These are phyloP conservation scores for Drosophila bocqueti DNA, from an alignment of 1,140 invertebrate genomes.

Conservation along the genomic window DNA sequence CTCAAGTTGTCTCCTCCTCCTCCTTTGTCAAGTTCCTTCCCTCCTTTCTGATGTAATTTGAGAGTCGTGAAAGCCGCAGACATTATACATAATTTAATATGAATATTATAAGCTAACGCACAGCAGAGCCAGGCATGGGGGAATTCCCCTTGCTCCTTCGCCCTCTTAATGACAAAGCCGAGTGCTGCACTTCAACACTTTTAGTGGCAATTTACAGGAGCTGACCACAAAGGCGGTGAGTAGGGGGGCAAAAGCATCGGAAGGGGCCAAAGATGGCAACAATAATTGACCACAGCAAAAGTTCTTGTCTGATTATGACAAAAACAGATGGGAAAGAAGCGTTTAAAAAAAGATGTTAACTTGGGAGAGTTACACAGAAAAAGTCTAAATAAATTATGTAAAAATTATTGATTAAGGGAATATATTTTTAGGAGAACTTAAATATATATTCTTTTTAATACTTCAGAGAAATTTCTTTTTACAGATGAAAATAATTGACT, in stretches of 20 bases:
- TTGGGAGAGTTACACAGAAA: neutral
- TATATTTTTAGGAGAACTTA: too few relatives aligned
- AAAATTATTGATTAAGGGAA: too few relatives aligned
- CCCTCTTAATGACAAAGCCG: constrained; percentile 70
- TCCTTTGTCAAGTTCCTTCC: constrained; percentile 16
- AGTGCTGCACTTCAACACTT: constrained; percentile 80
- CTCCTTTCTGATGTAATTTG: constrained; percentile 66
- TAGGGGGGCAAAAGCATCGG: neutral
- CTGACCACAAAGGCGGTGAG: constrained; percentile 63
- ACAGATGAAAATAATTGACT: neutral
- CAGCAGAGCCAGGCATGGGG: neutral
- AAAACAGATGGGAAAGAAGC: constrained; percentile 16
- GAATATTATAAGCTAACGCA: constrained; percentile 70
- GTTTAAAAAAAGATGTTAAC: neutral
- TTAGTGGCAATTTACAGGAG: constrained; percentile 83
- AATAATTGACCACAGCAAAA: constrained; percentile 70
- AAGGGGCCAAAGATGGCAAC: constrained; percentile 33
- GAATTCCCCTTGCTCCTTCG: constrained; percentile 3
- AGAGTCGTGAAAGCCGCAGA: constrained; percentile 77
- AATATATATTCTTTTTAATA: neutral
- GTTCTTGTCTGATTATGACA: constrained; percentile 72
- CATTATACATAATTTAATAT: constrained; percentile 80
- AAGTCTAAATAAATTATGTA: constrained; percentile 9
- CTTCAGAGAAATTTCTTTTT: neutral
- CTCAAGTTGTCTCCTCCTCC: neutral